phyloP scores from a whole-genome alignment of 2,797 vertebrate genomes.

The Phylloscopus collybita region DNA sequence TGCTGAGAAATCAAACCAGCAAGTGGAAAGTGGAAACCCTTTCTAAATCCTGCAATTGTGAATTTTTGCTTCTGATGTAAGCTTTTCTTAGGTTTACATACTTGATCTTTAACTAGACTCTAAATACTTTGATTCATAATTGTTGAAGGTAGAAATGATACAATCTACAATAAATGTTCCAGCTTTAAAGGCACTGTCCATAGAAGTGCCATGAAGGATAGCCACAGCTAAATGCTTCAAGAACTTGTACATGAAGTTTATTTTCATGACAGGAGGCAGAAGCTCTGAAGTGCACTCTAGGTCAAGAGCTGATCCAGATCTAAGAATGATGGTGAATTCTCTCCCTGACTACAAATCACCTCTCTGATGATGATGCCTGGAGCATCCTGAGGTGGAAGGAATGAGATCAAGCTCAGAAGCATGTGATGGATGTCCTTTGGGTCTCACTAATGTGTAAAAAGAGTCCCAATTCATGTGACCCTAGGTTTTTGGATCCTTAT shows the following conservation, averaged over 20 bases:
- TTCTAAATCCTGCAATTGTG: neutral
- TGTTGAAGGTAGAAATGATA: neutral
- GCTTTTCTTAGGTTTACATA: neutral
- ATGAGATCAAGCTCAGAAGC: neutral
- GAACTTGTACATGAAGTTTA: neutral
- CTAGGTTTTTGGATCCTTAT: neutral
- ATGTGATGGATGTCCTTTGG: neutral
- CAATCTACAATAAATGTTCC: neutral
- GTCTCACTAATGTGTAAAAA: neutral
- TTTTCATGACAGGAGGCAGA: neutral
- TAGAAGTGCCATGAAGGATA: neutral
- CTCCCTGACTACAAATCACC: neutral
- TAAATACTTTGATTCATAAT: neutral
- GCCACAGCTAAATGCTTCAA: neutral
- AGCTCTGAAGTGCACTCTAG: neutral
- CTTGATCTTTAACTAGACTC: neutral
- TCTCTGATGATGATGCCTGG: neutral
- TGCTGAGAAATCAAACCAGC: constrained; percentile 40
- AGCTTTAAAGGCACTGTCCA: neutral
- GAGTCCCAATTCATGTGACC: neutral
- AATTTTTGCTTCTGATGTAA: constrained; percentile 2
- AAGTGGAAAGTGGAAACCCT: constrained; percentile 5
- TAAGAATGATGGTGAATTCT: neutral
- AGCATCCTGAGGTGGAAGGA: neutral
- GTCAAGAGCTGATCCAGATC: neutral